Evolutionary conservation across 2,888 invertebrate species (phyloP), one percentile per base, ranked within the genome.

Genomic region (Drosophila austrosaltans): DNA sequence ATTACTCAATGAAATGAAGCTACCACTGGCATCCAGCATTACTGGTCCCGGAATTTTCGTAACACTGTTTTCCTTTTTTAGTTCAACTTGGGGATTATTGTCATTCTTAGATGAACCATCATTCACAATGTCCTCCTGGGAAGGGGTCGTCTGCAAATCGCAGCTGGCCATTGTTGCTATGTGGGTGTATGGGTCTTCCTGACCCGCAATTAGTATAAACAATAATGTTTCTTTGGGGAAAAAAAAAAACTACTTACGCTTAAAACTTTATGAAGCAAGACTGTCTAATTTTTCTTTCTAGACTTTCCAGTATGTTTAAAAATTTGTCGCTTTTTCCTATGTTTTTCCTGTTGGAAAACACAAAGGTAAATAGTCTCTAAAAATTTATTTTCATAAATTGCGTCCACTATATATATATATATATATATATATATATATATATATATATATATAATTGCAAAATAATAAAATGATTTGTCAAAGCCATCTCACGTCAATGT

Each of bases 161-260:
- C 75, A 74, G 59, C 71, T 83, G 71, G 84, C 78, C 82, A 88
- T 88, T 22, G 12, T 72, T 60, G 48, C 63, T 81, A 72, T 63
- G 68, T 75, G 25, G 12, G 48, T 48, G 48, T 25, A 25, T 25
- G 16, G 48, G 22, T 48, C 48, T 48, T 48, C 12, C 8, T 36
- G 5, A 56, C 30, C 25, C 22, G 7, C 5, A 36, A 62, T 56
- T 30, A 5, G 39, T 28, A 16, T 5, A 42, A 48, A 62, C 57
- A 4, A 54, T 25, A n/a, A 25, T 62, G 48, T 32, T 16, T 16
- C 16, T 16, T 16, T 16, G 16, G 16, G 16, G 16, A 3, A 48
- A n/a, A 30, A n/a, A 12, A 36, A 28, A 16, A 42, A 48, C 5
- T 28, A 65, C 82, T 78, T 76, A 82, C 82, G 74, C 72, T 64